Evolutionary conservation across 2,888 invertebrate species (phyloP), one percentile per base, ranked within the genome.

Genomic region (Acleris emargana): DNA sequence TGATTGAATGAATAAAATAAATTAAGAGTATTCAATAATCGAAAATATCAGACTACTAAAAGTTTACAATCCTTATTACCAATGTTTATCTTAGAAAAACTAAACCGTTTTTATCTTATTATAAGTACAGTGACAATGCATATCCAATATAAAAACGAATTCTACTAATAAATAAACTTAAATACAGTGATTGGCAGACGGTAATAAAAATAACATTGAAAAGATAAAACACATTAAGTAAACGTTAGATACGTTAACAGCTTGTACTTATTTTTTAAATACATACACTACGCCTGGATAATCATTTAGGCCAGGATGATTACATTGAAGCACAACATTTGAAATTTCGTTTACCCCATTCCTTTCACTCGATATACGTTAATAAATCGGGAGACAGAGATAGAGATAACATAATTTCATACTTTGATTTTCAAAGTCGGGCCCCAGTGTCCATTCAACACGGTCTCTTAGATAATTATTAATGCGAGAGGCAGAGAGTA

Each of bases 251-350:
- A 69, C 53, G 66, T 76, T 81, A 87, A 86, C 83, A 86, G 81
- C 78, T 89, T 89, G 89, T 89, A 89, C 89, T 89, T 89, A 87
- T 80, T 77, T 75, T 69, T 68, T 51, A 60, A 61, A 55, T 67
- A 62, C 63, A 63, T 60, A 60, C 49, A 28, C 25, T 64, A 64
- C 4, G 58, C 58, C 64, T 64, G 49, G 58, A 59, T 64, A 53
- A 59, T 64, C 18, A 55, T 51, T 50, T 11, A 42, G 63, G 51
- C n/a, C 45, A 38, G 38, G 38, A 38, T 38, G 32, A 38, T 38
- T 13, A 38, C 38, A 4, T 13, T 1, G 38, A 38, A 38, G 13
- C 38, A 38, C 38, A 38, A 38, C 13, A 38, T 38, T 38, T 13
- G 38, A 13, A 38, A 13, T 4, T 38, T 38, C 38, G 13, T 4